Base-by-base conservation (phyloP, 2,797 vertebrate genomes). In the Danio jaintianensis region DNA sequence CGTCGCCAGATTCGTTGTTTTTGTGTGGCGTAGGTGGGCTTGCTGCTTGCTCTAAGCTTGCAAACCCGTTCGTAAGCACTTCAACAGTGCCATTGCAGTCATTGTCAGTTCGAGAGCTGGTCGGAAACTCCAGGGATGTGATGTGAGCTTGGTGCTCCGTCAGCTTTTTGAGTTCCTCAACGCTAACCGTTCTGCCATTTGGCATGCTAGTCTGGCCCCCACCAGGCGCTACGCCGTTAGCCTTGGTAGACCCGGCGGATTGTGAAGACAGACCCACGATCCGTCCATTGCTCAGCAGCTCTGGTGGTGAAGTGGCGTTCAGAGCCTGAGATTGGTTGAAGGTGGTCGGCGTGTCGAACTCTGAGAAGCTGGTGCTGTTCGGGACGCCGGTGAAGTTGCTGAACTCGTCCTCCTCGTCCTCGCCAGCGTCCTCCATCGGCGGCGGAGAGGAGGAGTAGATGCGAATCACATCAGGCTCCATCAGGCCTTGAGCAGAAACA, bases 361-460 rank as follows among this genome's bases (percentile, higher is more conserved):
- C 96, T 0, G 94, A 92, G 92, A 98, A 95, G 88, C 95, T 96
- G 87, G 96, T 87, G 45, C 95, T 95, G 89, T 93, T 93, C 20
- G 95, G 92, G 45, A 97, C 94, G 58, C 92, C 91, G 6, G 96
- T 95, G 92, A 98, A 99, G n/a, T 96, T 96, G 36, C 96, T 97
- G 76, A 98, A 99, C 86, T 98, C 97, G 0, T 96, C 96, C 0
- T 99, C 96, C 0, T 99, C 97, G 0, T 98, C 97, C 72, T 97
- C 96, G 0, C 92, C 93, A 11, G 93, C 96, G n/a, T 97, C 97
- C 89, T 98, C 97, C 88, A 99, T 91, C 2, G 97, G 97, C 4
- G 98, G 98, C 20, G 97, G 98, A 13, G 98, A 98, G 38, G 98
- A 98, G 38, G 97, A 97, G 86, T 96, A 99, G 90, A 99, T 95